Percentiles rank a stretch among this genome's conserved stretches.
Evolutionary conservation across 1,140 invertebrate species (phyloP).

Genomic region (Venturia canescens): DNA sequence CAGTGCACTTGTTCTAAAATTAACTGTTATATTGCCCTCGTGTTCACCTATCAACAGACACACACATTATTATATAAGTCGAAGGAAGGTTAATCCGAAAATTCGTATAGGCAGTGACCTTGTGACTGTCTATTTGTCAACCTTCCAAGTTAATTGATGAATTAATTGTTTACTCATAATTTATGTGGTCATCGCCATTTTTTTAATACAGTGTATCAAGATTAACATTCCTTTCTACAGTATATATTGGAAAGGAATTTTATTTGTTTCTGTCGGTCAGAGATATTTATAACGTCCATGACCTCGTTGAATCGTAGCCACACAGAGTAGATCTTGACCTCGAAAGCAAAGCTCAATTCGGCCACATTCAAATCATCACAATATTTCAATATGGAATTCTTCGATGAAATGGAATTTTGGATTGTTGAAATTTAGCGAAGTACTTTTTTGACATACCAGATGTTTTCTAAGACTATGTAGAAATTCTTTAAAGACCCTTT

Average conservation of each 20-base stretch:
- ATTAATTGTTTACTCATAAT: background rate
- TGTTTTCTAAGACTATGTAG: no score
- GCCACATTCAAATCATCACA: background rate
- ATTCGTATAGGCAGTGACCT: background rate
- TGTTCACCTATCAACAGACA: background rate
- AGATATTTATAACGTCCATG: constrained; percentile 55
- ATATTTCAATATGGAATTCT: background rate
- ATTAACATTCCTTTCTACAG: no score
- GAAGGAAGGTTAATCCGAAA: constrained; percentile 11
- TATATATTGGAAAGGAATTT: background rate
- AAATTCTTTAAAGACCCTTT: no score
- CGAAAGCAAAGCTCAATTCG: constrained; percentile 49
- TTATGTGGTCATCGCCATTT: no score
- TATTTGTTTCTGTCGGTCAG: background rate
- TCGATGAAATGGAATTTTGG: background rate
- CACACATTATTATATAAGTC: constrained; percentile 10
- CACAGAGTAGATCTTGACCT: constrained; percentile 62
- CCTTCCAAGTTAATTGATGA: background rate
- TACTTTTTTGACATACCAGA: no score
- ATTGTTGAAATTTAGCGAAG: no score
- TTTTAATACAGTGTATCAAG: no score
- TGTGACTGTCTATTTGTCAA: background rate
- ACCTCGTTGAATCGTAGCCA: constrained; percentile 58
- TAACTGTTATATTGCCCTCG: background rate
- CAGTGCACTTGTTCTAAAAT: constrained; percentile 3